Percentiles rank a stretch among this genome's conserved stretches.
These are phyloP conservation scores for Xiphophorus maculatus DNA, from an alignment of 2,113 vertebrate genomes.

Conservation along the genomic window DNA sequence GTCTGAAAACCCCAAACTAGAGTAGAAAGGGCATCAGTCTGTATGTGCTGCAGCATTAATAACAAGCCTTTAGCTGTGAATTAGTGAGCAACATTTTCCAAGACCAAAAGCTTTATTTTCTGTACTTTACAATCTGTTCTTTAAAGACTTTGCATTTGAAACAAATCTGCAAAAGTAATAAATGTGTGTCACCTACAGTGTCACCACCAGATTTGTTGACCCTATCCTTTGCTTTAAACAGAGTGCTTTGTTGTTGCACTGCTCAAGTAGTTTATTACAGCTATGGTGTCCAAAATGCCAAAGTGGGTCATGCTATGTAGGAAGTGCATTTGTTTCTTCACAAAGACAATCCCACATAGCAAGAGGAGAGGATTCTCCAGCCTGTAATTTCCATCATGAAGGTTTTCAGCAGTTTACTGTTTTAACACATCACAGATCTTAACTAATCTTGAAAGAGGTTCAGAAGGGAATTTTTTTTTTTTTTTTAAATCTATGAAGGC, in stretches of 20 bases:
- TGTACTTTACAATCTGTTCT: neutral
- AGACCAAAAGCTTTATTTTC: neutral
- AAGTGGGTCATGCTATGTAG: conserved; percentile 6
- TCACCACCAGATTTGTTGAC: neutral
- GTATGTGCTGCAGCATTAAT: neutral
- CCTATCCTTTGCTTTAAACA: neutral
- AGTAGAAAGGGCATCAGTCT: neutral
- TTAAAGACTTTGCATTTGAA: no score
- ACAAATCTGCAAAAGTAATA: neutral
- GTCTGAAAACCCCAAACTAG: no score
- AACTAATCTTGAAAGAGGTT: conserved; percentile 19
- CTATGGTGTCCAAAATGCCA: conserved; percentile 1
- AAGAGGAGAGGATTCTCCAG: neutral
- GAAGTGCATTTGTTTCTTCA: neutral
- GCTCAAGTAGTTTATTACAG: neutral
- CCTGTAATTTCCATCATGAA: neutral
- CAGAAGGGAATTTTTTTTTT: neutral
- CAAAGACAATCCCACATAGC: neutral
- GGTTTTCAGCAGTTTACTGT: conserved; percentile 22
- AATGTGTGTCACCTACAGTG: neutral
- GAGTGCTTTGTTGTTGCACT: no score
- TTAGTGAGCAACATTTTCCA: neutral
- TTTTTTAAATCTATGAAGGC: conserved; percentile 2
- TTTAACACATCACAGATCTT: conserved; percentile 27
- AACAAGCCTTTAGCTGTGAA: neutral